These are phyloP conservation scores for Myotis myotis DNA, from an alignment of 2,797 vertebrate species.

Conservation along the genomic window DNA sequence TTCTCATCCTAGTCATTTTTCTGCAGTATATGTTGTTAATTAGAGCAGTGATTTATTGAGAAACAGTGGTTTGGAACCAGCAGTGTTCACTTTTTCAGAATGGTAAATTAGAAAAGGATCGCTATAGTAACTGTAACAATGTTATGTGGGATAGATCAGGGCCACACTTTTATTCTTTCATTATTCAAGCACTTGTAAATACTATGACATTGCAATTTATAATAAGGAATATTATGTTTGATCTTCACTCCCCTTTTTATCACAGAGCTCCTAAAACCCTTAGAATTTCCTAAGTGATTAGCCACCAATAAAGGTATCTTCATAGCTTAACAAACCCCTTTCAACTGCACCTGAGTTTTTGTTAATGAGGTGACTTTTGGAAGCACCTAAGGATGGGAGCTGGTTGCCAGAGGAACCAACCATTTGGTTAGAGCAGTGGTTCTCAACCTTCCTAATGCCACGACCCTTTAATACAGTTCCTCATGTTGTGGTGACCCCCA, in stretches of 20 bases:
- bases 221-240: not conserved
- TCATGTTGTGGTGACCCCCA: no score
- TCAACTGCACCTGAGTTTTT: not conserved
- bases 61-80: not conserved
- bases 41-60: not conserved
- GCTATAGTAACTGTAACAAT: not conserved
- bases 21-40: not conserved
- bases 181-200: not conserved
- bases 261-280: not conserved
- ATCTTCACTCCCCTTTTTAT: not conserved
- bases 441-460: no score
- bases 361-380: not conserved
- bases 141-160: not conserved
- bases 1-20: conserved; percentile 15
- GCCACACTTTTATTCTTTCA: not conserved
- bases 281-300: not conserved
- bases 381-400: not conserved
- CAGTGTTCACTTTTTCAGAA: conserved; percentile 3
- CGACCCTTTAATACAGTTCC: no score
- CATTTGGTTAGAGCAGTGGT: not conserved
- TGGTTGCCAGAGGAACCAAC: not conserved
- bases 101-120: not conserved
- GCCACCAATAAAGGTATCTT: not conserved
- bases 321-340: not conserved
- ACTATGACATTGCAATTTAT: not conserved